A percentile compares a stretch with the other conserved stretches of the same genome.
Evolutionary conservation across 2,888 invertebrate genomes (phyloP).

Genomic region (Magallana nippona): DNA sequence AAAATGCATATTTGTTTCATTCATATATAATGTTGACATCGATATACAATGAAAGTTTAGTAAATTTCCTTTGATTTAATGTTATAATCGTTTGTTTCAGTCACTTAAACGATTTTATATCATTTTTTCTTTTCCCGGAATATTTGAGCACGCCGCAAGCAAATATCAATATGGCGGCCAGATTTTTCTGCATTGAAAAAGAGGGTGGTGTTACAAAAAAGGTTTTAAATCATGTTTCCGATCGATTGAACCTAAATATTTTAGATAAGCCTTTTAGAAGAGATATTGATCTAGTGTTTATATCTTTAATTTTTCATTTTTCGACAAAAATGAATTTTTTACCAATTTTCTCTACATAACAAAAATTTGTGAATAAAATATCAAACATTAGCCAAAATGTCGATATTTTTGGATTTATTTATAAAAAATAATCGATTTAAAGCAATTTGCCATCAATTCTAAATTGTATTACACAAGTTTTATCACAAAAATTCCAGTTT

Average conservation of each 20-base stretch:
- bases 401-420: background rate
- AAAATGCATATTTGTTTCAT: slow-evolving; percentile 42
- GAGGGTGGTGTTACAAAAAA: slow-evolving; percentile 21
- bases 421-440: background rate
- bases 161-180: slow-evolving; percentile 42
- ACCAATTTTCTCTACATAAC: slow-evolving; percentile 15
- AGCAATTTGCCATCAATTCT: background rate
- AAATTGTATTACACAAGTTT: background rate
- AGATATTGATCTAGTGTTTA: background rate
- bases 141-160: background rate
- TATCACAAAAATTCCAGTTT: background rate
- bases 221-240: background rate
- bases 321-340: background rate
- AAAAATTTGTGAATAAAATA: slow-evolving; percentile 10
- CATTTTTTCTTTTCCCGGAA: slow-evolving; percentile 15
- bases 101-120: slow-evolving; percentile 7
- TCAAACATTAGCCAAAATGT: background rate
- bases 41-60: background rate
- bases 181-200: background rate
- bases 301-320: background rate
- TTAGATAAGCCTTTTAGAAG: slow-evolving; percentile 3
- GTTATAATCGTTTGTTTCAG: slow-evolving; percentile 16
- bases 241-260: slow-evolving; percentile 16
- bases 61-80: slow-evolving; percentile 10
- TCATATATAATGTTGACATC: slow-evolving; percentile 40